Evolutionary conservation across 2,113 vertebrate species (phyloP).

Genomic region (Stictonetta naevosa): DNA sequence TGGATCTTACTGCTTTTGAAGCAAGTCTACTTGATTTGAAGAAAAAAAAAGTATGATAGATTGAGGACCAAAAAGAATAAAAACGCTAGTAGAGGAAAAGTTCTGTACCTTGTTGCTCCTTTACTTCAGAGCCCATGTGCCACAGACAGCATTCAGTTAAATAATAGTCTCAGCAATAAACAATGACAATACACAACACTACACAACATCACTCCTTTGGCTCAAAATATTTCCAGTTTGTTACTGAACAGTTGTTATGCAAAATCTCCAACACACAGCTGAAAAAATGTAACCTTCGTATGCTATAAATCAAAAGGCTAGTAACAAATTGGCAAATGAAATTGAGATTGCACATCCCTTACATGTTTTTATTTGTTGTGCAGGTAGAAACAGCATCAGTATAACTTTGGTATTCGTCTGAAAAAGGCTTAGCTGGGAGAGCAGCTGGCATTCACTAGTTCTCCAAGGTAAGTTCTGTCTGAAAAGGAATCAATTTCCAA

Average conservation of each 20-base stretch:
- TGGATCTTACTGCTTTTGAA: not conserved
- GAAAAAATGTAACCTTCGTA: not conserved
- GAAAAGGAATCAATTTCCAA: not conserved
- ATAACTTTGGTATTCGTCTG: constrained; percentile 50
- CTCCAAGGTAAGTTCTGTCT: not conserved
- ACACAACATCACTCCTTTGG: constrained; percentile 3
- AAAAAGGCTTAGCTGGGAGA: not conserved
- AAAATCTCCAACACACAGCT: not conserved
- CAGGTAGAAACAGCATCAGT: constrained; percentile 6
- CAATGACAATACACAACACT: not conserved
- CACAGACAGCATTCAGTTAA: constrained; percentile 35
- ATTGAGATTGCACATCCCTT: constrained; percentile 46
- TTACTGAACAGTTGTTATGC: not conserved
- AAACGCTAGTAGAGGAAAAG: not conserved
- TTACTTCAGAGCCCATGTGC: constrained; percentile 8
- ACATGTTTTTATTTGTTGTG: not conserved
- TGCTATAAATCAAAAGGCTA: not conserved
- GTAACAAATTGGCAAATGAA: not conserved
- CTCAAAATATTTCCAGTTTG: constrained; percentile 5
- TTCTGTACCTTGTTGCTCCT: constrained; percentile 8
- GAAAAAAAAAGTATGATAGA: not conserved
- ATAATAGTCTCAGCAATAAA: not conserved
- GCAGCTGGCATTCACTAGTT: not conserved
- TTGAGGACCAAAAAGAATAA: not conserved
- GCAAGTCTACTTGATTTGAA: not conserved